Percentiles rank a stretch among this genome's conserved stretches.
Evolutionary conservation across 2,888 invertebrate species (phyloP).

Genomic region (Bellardia bayeri): DNA sequence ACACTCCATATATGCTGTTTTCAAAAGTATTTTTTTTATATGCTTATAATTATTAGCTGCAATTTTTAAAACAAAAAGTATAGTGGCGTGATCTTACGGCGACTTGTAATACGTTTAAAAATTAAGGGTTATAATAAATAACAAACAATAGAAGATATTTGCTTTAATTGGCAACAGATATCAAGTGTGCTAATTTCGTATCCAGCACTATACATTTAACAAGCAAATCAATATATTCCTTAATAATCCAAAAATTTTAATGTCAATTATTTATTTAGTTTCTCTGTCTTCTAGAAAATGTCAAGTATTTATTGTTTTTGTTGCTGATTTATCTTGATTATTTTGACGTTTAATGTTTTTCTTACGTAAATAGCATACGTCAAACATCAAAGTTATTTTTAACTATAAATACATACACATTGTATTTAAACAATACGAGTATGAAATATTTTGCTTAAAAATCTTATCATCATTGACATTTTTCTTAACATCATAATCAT

Average conservation of each 20-base stretch:
- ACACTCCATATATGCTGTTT: too few relatives aligned
- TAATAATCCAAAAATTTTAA: conserved; percentile 21
- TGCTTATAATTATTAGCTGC: too few relatives aligned
- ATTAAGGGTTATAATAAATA: too few relatives aligned
- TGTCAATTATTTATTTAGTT: conserved; percentile 21
- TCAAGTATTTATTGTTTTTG: conserved; percentile 58
- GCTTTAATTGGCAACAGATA: too few relatives aligned
- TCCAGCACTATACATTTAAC: too few relatives aligned
- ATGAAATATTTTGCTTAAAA: conserved; percentile 38
- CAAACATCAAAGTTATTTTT: conserved; percentile 65
- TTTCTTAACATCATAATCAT: conserved; percentile 34
- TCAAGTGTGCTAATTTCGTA: too few relatives aligned
- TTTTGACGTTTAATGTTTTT: conserved; percentile 13
- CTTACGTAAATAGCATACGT: conserved; percentile 4
- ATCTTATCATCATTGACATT: conserved; percentile 64
- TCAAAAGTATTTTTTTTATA: too few relatives aligned
- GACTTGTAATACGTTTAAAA: too few relatives aligned
- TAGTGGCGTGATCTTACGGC: too few relatives aligned
- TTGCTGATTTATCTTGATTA: conserved; percentile 56
- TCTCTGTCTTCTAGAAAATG: conserved; percentile 47
- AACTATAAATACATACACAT: conserved; percentile 19
- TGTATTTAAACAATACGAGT: conserved; percentile 30
- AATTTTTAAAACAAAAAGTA: too few relatives aligned
- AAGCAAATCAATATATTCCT: neutral
- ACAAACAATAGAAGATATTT: too few relatives aligned